Evolutionary conservation across 2,113 vertebrate genomes (phyloP).

Genomic region (Jaculus jaculus): DNA sequence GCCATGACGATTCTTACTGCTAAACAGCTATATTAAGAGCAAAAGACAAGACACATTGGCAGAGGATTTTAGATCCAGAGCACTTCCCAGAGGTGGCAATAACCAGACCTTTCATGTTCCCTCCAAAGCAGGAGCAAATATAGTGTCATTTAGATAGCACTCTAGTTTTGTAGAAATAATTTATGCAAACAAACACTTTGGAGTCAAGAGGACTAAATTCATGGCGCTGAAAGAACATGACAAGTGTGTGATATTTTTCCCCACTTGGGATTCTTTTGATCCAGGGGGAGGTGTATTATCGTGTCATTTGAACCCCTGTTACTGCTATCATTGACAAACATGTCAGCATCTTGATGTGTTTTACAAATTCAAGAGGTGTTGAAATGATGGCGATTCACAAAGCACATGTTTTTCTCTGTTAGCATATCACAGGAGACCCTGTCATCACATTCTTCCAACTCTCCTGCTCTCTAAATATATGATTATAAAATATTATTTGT

Average conservation of each 20-base stretch:
- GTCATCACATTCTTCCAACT: neutral
- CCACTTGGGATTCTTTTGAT: slow-evolving; percentile 55
- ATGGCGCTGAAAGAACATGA: slow-evolving; percentile 65
- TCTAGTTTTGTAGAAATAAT: slow-evolving; percentile 66
- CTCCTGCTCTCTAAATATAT: neutral
- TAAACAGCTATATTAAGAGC: slow-evolving; percentile 57
- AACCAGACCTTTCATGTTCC: slow-evolving; percentile 42
- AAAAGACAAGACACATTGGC: slow-evolving; percentile 12
- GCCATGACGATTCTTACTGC: slow-evolving; percentile 18
- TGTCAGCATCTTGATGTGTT: slow-evolving; percentile 58
- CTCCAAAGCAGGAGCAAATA: slow-evolving; percentile 44
- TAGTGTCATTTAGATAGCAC: slow-evolving; percentile 63
- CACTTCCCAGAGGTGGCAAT: slow-evolving; percentile 55
- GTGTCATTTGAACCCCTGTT: slow-evolving; percentile 71
- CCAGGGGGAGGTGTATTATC: slow-evolving; percentile 71
- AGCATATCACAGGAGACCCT: neutral
- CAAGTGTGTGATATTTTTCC: slow-evolving; percentile 1
- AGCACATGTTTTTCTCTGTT: neutral
- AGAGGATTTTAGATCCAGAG: slow-evolving; percentile 55
- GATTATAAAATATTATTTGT: neutral
- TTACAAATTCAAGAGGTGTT: slow-evolving; percentile 52
- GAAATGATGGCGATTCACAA: neutral
- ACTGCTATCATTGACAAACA: slow-evolving; percentile 63
- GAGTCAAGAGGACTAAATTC: slow-evolving; percentile 68
- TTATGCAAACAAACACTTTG: slow-evolving; percentile 78